A percentile compares a stretch with the other conserved stretches of the same genome.
These are phyloP conservation scores for Rhizoglyphus robini DNA, from an alignment of 1,140 invertebrate species.

Conservation along the genomic window DNA sequence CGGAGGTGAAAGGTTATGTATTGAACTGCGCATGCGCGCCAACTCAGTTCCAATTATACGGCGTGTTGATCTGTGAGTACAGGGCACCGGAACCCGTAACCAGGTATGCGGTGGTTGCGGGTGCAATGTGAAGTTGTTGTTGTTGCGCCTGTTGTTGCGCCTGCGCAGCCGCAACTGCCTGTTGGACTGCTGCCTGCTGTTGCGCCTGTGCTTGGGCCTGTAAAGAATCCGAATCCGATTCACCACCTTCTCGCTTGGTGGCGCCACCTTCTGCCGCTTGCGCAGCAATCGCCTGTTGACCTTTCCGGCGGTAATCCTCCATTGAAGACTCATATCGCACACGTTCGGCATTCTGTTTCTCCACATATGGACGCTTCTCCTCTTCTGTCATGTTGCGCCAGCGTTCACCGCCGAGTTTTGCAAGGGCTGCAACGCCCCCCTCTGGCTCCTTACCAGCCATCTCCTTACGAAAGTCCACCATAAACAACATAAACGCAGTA, in stretches of 20 bases:
- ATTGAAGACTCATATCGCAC: conserved; percentile 28
- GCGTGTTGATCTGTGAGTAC: conserved; percentile 14
- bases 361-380: conserved; percentile 29
- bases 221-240: conserved; percentile 5
- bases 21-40: too few species aligned
- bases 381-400: conserved; percentile 30
- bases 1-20: too few species aligned
- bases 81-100: conserved; percentile 9
- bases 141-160: neutral
- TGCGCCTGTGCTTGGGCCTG: conserved; percentile 2
- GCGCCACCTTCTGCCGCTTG: neutral
- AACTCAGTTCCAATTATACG: conserved; percentile 16
- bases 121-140: conserved; percentile 10
- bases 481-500: conserved; percentile 31
- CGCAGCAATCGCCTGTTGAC: conserved; percentile 14
- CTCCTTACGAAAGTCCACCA: conserved; percentile 30
- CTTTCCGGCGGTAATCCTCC: conserved; percentile 30
- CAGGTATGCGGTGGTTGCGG: conserved; percentile 13
- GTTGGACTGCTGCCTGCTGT: neutral
- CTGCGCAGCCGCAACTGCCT: neutral
- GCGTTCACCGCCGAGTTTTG: conserved; percentile 30
- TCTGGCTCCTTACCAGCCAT: conserved; percentile 31
- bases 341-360: conserved; percentile 29
- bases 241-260: neutral
- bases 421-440: conserved; percentile 30